These are phyloP conservation scores for Chymomyza costata DNA, from an alignment of 1,140 invertebrate species.

Conservation along the genomic window DNA sequence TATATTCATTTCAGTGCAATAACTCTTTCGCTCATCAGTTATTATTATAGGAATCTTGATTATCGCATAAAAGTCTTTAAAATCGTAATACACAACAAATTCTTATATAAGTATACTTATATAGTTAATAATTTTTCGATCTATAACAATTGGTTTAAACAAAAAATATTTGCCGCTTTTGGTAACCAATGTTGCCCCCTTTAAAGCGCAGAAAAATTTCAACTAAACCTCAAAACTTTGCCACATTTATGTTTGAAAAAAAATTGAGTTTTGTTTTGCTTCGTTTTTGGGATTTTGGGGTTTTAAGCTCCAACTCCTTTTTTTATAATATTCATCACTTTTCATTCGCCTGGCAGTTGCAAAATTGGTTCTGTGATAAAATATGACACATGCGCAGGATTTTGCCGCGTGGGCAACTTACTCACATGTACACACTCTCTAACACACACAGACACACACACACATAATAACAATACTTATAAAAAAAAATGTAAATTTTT, in stretches of 20 bases:
- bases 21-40: too few species aligned
- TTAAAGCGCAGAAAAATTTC: too few species aligned
- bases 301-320: slow-evolving; percentile 47
- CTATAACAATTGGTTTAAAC: too few species aligned
- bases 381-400: slow-evolving; percentile 67
- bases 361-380: slow-evolving; percentile 49
- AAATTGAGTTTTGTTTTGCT: slow-evolving; percentile 2
- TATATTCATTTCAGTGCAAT: too few species aligned
- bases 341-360: slow-evolving; percentile 5
- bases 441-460: slow-evolving; percentile 5
- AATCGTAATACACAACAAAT: too few species aligned
- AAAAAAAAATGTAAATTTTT: slow-evolving; percentile 56
- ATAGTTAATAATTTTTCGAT: too few species aligned
- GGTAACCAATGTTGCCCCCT: too few species aligned
- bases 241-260: neutral
- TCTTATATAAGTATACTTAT: too few species aligned
- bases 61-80: too few species aligned
- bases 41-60: too few species aligned
- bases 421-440: slow-evolving; percentile 1
- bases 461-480: slow-evolving; percentile 44
- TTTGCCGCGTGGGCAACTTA: slow-evolving; percentile 59
- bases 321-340: slow-evolving; percentile 61
- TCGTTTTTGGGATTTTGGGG: slow-evolving; percentile 33
- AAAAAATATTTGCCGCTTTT: too few species aligned
- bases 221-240: too few species aligned